These are phyloP conservation scores for Gobiocypris rarus DNA, from an alignment of 2,113 vertebrate genomes.

Conservation along the genomic window DNA sequence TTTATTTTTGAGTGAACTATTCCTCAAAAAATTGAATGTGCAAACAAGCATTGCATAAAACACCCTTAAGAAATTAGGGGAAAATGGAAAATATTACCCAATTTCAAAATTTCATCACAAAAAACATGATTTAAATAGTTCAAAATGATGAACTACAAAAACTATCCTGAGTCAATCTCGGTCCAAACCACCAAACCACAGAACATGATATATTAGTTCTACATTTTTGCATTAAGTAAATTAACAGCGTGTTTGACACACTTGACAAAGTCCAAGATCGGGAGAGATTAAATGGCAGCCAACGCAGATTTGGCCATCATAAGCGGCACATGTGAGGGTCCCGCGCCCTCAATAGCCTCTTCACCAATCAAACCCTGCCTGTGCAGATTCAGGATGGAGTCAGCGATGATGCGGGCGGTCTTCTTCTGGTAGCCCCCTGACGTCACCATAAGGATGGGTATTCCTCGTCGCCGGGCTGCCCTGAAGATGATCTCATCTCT, in stretches of 20 bases:
- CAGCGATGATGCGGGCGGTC: constrained; percentile 92
- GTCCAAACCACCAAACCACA: not conserved
- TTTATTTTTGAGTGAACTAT: not conserved
- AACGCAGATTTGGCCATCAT: constrained; percentile 59
- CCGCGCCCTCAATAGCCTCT: constrained; percentile 57
- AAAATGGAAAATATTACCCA: not conserved
- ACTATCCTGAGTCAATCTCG: not conserved
- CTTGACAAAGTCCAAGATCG: not conserved
- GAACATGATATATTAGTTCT: not conserved
- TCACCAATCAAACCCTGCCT: constrained; percentile 80
- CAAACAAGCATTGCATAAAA: constrained; percentile 48
- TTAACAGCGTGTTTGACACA: constrained; percentile 5
- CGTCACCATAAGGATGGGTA: constrained; percentile 95
- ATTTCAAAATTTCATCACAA: not conserved
- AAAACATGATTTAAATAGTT: not conserved
- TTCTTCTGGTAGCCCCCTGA: constrained; percentile 95
- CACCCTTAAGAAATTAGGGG: not conserved
- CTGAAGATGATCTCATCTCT: constrained; percentile 91
- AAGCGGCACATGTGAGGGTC: constrained; percentile 64
- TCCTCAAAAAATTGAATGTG: constrained; percentile 11
- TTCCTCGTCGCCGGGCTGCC: constrained; percentile 73
- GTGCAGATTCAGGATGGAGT: constrained; percentile 93
- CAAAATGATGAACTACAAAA: not conserved
- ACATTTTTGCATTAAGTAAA: constrained; percentile 7
- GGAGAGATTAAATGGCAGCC: constrained; percentile 60